Percentiles rank a stretch among this genome's conserved stretches.
Evolutionary conservation across 2,113 vertebrate genomes (phyloP).

Genomic region (Theristicus caerulescens): DNA sequence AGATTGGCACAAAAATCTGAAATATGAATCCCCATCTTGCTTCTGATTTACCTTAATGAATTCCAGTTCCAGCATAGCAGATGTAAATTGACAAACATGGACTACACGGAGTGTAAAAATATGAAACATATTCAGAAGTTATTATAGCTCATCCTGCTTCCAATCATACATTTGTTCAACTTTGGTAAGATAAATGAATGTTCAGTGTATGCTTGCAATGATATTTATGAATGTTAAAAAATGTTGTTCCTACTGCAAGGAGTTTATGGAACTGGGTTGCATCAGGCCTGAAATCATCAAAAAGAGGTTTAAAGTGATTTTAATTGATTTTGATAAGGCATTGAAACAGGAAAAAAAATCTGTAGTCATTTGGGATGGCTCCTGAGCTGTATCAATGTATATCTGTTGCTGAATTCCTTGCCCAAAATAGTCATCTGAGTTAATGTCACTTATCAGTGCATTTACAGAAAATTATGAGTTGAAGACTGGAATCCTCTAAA

Average conservation of each 20-base stretch:
- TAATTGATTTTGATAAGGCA: constrained; percentile 47
- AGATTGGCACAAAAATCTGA: constrained; percentile 69
- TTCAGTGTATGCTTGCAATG: constrained; percentile 26
- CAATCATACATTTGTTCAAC: constrained; percentile 33
- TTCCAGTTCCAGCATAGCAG: constrained; percentile 54
- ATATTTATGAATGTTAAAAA: constrained; percentile 46
- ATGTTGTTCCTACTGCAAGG: not conserved
- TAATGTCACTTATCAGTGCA: not conserved
- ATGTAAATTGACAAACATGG: constrained; percentile 50
- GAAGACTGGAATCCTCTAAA: not conserved
- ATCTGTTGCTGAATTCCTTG: not conserved
- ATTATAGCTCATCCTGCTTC: constrained; percentile 55
- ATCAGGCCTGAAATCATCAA: not conserved
- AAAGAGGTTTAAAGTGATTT: not conserved
- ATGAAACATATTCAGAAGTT: constrained; percentile 58
- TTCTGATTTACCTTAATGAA: constrained; percentile 72
- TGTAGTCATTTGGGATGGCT: not conserved
- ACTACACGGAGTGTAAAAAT: constrained; percentile 24
- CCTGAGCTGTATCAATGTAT: not conserved
- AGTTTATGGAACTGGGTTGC: constrained; percentile 15
- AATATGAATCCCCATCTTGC: constrained; percentile 52
- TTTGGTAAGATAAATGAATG: constrained; percentile 52
- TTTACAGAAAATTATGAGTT: not conserved
- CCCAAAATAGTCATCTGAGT: not conserved
- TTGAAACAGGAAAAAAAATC: constrained; percentile 1